Base-by-base conservation (phyloP, 2,113 vertebrate species). In the Ranitomeya imitator region DNA sequence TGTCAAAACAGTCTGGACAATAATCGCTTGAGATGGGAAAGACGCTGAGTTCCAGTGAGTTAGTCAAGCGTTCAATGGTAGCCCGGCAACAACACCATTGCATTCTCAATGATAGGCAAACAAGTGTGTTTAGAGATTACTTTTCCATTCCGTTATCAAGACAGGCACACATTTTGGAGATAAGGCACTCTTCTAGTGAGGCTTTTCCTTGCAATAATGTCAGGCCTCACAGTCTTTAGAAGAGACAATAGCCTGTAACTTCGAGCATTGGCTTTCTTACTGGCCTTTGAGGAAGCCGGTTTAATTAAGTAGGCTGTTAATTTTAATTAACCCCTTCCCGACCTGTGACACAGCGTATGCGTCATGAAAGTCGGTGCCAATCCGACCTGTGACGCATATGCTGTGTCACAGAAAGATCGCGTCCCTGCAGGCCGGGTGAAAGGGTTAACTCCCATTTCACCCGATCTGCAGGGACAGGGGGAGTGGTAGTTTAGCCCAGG, bases 101-200 rank as follows among this genome's bases (percentile, higher is more conserved):
- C 81, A 55, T 77, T 78, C 81, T 67, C 87, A 88, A 85, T 85
- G 87, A 88, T 88, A 88, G 80, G 87, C 79, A 83, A 83, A 83
- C 80, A 77, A 88, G 80, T 88, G 87, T 88, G 81, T 85, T 88
- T 60, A 78, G 87, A 88, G 81, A 88, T 88, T 88, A 88, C 81
- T 88, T 84, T 83, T 77, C 82, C 81, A 88, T 67, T 88, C 73
- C 78, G 87, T 88, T 88, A 88, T 88, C 73, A 88, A 88, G 81
- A 88, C 87, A 67, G 81, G 73, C 71, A 88, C 71, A 69, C 82
- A 88, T 79, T 88, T 76, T 67, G 67, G 59, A 84, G 87, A 88
- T 88, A 88, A 88, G 87, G 51, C 71, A 67, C 87, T 67, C 71
- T 77, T 78, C 73, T 67, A 78, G 81, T 37, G 81, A 84, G 81